Evolutionary conservation across 37 sponge, comb jelly and placozoan species (phyloP).

Genomic region (Dysidea cf. avara): DNA sequence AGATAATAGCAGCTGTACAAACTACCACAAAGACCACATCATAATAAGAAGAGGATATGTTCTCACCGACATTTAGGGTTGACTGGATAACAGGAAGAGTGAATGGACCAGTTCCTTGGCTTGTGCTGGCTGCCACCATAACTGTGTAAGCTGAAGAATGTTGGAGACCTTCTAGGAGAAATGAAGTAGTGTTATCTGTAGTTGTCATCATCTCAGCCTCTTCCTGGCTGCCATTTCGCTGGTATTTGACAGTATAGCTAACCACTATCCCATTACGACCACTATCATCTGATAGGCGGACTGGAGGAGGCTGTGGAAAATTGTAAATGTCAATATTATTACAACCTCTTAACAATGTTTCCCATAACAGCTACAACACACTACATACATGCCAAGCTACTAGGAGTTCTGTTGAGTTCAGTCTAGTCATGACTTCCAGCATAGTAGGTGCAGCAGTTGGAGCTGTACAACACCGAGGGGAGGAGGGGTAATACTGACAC

Average conservation of each 20-base stretch:
- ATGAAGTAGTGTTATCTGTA: background rate
- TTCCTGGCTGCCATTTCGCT: too few species aligned
- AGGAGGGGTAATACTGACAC: too few species aligned
- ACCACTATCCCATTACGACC: conserved; percentile 29
- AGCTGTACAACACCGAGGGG: too few species aligned
- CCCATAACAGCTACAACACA: background rate
- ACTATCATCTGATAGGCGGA: conserved; percentile 6
- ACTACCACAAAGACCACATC: too few species aligned
- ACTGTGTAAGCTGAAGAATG: background rate
- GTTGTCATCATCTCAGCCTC: background rate
- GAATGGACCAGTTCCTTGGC: conserved; percentile 6
- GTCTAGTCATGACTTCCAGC: too few species aligned
- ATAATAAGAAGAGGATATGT: too few species aligned
- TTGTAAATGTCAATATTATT: background rate
- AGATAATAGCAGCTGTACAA: too few species aligned
- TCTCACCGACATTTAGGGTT: too few species aligned
- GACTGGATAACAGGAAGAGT: background rate
- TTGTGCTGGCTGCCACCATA: conserved; percentile 11
- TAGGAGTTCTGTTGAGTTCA: too few species aligned
- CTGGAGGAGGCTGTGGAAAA: conserved; percentile 5
- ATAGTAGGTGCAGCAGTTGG: too few species aligned
- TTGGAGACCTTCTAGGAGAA: background rate
- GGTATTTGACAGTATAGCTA: background rate
- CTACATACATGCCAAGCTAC: too few species aligned
- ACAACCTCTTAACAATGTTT: too few species aligned